phyloP scores from a whole-genome alignment of 1,140 invertebrate species.

The Drosophila yakuba region DNA sequence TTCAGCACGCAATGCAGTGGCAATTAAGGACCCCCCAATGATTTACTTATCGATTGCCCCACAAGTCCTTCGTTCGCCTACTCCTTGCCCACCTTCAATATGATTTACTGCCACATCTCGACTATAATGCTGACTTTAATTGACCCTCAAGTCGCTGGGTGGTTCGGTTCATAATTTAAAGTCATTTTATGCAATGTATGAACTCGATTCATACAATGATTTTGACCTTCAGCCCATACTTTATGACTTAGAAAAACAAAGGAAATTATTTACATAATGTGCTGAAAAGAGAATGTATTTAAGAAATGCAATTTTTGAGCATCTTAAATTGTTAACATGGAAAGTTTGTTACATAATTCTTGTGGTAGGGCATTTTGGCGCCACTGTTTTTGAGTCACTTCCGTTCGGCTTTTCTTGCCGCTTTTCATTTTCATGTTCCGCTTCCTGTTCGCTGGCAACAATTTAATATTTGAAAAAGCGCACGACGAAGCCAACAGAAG shows the following conservation, averaged over 20 bases:
- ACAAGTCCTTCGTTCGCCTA: too few species aligned
- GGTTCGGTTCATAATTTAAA: slow-evolving; percentile 6
- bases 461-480: slow-evolving; percentile 51
- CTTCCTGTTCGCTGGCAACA: slow-evolving; percentile 40
- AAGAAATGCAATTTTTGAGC: too few species aligned
- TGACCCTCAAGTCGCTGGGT: slow-evolving; percentile 14
- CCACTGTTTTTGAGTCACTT: not conserved
- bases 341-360: not conserved
- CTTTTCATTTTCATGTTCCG: slow-evolving; percentile 26
- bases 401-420: not conserved
- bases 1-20: slow-evolving; percentile 18
- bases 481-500: not conserved
- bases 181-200: not conserved
- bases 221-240: not conserved
- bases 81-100: slow-evolving; percentile 2
- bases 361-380: not conserved
- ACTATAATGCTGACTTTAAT: slow-evolving; percentile 33
- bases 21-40: slow-evolving; percentile 11
- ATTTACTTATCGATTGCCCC: slow-evolving; percentile 29
- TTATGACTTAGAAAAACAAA: too few species aligned
- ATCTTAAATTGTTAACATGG: too few species aligned
- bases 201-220: too few species aligned
- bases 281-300: too few species aligned
- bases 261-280: too few species aligned
- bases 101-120: slow-evolving; percentile 19